Conservation (phyloP, 2,797 vertebrate species). For the Smutsia gigantea region DNA sequence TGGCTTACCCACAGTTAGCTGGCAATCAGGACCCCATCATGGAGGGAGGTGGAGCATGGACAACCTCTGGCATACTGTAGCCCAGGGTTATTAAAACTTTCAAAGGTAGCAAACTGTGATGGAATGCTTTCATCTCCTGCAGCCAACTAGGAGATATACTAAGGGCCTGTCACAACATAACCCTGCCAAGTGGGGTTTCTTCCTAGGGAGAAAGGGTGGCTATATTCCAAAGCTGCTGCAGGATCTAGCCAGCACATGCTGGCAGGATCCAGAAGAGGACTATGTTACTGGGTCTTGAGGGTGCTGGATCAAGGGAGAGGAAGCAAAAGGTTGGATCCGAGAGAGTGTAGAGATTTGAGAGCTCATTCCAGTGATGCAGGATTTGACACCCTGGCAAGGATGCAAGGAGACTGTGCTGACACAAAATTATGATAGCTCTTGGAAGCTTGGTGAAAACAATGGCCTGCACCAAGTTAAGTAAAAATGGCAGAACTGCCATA, state of each 20-base stretch:
- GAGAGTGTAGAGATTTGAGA: neutral
- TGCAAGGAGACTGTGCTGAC: neutral
- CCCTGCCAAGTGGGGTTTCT: neutral
- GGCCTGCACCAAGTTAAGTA: neutral
- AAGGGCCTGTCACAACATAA: neutral
- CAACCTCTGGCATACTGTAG: neutral
- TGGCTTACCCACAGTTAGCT: neutral
- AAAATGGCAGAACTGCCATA: slow-evolving; percentile 28
- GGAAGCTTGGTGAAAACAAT: neutral
- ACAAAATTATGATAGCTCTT: neutral
- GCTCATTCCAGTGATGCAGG: neutral
- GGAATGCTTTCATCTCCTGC: neutral
- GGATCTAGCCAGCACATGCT: neutral
- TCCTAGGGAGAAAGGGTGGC: neutral
- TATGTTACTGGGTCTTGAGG: neutral
- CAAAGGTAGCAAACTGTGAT: neutral
- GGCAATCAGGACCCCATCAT: neutral
- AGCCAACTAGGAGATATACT: neutral
- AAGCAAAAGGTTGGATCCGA: neutral
- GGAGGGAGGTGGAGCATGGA: neutral
- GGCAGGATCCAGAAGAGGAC: neutral
- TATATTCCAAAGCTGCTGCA: neutral
- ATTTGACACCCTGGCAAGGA: neutral
- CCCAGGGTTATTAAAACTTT: neutral
- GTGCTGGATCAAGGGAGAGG: neutral